Base-by-base conservation (phyloP, 2,888 invertebrate species). In the Ceriagrion tenellum region DNA sequence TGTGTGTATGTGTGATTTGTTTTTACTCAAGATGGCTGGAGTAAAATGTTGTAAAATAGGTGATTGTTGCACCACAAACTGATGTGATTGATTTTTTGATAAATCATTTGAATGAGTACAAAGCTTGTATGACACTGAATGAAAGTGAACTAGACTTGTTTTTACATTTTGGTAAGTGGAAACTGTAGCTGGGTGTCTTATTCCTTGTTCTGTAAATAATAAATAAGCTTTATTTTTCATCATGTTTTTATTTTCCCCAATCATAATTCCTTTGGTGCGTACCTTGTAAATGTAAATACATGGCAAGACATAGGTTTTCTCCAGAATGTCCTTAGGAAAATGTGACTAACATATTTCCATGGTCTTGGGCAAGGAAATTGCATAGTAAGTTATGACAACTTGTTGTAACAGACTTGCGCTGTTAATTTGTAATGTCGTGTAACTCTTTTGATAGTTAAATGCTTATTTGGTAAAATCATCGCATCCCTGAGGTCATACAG, bases 51-150 rank as follows among this genome's bases (percentile, higher is more conserved):
- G 35, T 13, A 35, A 81, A 81, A 35, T 0, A 81, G 81, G 81
- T 69, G 81, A 35, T 69, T 6, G 23, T 23, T 88, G 88, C 88
- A 40, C 23, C 90, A 63, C 56, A 23, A 69, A 59, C 35, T 30
- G 35, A 8, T 59, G 10, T 63, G 23, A 56, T 20, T 40, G 18
- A 56, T 35, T 40, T 23, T 69, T 35, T n/a, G 13, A 18, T 16
- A 69, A 93, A 74, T 93, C 40, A 47, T 35, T 74, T 26, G 23
- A 93, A 47, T 47, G 59, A 59, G 93, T 93, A 93, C 93, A 93
- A 93, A 93, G 40, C 63, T 55, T 47, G 69, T 35, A 30, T 30
- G 4, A 13, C 30, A 16, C 12, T 81, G 26, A 16, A 35, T 18
- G 2, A 35, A 81, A 35, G 81, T 35, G 30, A 81, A 26, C 69